A percentile compares a stretch with the other conserved stretches of the same genome.
Evolutionary conservation across 2,113 vertebrate genomes (phyloP).

Genomic region (Arizona elegans): DNA sequence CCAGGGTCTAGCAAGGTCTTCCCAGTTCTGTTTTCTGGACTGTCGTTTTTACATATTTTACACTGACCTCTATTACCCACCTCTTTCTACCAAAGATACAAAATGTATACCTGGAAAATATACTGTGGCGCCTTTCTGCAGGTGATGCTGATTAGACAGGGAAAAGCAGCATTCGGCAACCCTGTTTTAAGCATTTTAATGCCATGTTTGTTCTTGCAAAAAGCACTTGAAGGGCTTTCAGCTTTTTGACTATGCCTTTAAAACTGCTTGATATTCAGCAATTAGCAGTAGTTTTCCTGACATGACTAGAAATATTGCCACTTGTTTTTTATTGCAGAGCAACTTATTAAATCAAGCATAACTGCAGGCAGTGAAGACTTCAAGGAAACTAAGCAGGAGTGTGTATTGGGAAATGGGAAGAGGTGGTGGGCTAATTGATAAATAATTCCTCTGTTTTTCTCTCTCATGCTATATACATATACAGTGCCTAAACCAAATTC

Average conservation of each 20-base stretch:
- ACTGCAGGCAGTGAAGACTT: background rate
- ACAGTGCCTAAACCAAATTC: background rate
- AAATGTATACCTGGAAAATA: background rate
- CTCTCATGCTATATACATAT: background rate
- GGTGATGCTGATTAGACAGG: background rate
- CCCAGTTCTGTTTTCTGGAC: background rate
- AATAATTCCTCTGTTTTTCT: background rate
- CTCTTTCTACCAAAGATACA: background rate
- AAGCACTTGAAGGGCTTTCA: background rate
- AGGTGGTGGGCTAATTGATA: background rate
- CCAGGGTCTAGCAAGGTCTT: background rate
- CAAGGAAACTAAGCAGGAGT: background rate
- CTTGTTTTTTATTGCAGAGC: background rate
- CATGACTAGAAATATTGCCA: background rate
- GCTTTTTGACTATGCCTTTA: background rate
- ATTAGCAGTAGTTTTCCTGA: background rate
- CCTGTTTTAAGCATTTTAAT: background rate
- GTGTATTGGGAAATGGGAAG: background rate
- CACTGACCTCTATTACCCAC: background rate
- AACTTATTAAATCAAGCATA: background rate
- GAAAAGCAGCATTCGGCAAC: background rate
- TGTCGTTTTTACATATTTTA: background rate
- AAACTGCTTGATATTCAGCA: background rate
- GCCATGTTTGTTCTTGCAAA: background rate
- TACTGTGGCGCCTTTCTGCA: background rate